Conservation (phyloP, 1,140 invertebrate genomes). For the Nixonia krombeini region DNA sequence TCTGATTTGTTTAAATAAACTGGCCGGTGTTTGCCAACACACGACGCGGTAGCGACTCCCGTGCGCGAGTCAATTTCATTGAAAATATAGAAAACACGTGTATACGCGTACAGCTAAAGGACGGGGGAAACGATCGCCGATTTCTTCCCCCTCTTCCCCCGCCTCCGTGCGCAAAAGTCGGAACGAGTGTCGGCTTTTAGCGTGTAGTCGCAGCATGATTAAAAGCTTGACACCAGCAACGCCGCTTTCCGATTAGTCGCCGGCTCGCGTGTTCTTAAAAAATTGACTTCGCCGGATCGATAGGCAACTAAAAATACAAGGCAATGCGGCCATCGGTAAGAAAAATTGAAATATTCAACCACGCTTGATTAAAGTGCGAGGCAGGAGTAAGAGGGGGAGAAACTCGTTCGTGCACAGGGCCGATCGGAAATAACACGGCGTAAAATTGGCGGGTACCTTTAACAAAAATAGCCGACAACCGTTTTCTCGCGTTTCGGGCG, state of each 20-base stretch:
- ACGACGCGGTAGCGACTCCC: too few relatives aligned
- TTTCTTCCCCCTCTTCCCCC: too few relatives aligned
- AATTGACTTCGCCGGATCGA: slow-evolving; percentile 14
- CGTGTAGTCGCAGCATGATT: neutral
- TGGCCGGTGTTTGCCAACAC: too few relatives aligned
- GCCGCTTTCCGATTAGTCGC: neutral
- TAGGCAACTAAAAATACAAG: slow-evolving; percentile 32
- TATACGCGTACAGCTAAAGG: too few relatives aligned
- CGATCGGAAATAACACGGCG: slow-evolving; percentile 23
- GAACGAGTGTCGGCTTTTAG: neutral
- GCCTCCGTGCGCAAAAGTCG: too few relatives aligned
- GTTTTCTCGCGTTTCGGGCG: neutral
- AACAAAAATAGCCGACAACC: slow-evolving; percentile 28
- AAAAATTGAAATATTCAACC: slow-evolving; percentile 33
- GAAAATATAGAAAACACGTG: too few relatives aligned
- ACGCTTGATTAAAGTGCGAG: slow-evolving; percentile 39
- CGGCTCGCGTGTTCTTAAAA: neutral
- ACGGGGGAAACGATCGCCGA: too few relatives aligned
- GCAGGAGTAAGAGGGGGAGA: slow-evolving; percentile 15
- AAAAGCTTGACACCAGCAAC: neutral
- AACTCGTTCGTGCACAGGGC: slow-evolving; percentile 19
- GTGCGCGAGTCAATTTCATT: too few relatives aligned
- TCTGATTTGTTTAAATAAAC: too few relatives aligned
- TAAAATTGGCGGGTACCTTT: slow-evolving; percentile 28
- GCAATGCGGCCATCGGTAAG: neutral